phyloP scores from a whole-genome alignment of 2,888 invertebrate genomes.

The Sphinx pinastri region DNA sequence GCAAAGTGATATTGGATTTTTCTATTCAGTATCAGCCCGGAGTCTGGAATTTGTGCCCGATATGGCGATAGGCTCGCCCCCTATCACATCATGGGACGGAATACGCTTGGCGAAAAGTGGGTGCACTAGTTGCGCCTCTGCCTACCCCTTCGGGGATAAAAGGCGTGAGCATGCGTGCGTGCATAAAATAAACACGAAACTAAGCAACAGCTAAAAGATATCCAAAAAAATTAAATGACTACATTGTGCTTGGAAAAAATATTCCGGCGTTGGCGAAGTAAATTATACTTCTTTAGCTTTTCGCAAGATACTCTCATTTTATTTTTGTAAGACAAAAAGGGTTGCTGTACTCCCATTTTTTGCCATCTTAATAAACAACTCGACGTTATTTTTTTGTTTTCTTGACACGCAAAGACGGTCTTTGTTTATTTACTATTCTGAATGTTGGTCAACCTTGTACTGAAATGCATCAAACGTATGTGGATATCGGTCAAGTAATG shows the following conservation, averaged over 20 bases:
- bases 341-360: constrained; percentile 18
- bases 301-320: constrained; percentile 3
- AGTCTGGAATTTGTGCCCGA: no score
- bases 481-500: constrained; percentile 19
- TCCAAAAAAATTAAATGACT: background rate
- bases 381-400: constrained; percentile 10
- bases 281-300: constrained; percentile 22
- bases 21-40: no score
- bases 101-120: no score
- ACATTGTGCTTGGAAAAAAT: background rate
- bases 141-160: no score
- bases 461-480: constrained; percentile 2
- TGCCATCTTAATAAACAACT: constrained; percentile 22
- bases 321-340: constrained; percentile 21
- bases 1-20: no score
- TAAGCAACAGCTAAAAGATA: background rate
- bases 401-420: background rate
- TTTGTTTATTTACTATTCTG: constrained; percentile 20
- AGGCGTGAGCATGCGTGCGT: no score
- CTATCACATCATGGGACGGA: no score
- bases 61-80: no score
- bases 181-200: background rate
- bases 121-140: no score
- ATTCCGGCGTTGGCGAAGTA: background rate
- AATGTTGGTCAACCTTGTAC: constrained; percentile 17